These are phyloP conservation scores for Erpetoichthys calabaricus DNA, from an alignment of 2,797 vertebrate genomes.

Conservation along the genomic window DNA sequence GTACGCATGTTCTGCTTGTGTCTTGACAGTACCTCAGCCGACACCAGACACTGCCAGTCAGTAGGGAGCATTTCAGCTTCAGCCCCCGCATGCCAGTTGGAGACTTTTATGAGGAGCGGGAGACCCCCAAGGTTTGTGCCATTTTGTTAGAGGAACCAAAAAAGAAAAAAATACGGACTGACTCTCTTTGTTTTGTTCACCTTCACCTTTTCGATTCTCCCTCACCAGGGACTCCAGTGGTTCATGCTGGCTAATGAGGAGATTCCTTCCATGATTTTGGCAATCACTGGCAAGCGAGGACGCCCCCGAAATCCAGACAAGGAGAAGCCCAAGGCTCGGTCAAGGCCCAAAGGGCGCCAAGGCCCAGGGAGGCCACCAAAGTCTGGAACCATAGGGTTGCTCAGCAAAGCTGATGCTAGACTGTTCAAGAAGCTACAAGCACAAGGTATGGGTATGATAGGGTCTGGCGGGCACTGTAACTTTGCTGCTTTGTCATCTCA, in stretches of 20 bases:
- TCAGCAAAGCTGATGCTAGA: conserved; percentile 77
- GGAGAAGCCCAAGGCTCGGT: conserved; percentile 41
- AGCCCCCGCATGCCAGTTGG: conserved; percentile 93
- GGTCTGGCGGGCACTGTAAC: not conserved
- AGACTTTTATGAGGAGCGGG: conserved; percentile 86
- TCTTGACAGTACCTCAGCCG: conserved; percentile 70
- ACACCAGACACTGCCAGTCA: conserved; percentile 63
- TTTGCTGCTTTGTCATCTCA: not conserved
- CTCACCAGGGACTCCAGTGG: conserved; percentile 70
- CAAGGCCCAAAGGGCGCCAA: conserved; percentile 47
- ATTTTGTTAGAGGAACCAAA: not conserved
- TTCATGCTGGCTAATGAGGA: conserved; percentile 75
- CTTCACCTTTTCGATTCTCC: not conserved
- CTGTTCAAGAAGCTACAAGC: conserved; percentile 68
- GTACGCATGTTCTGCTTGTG: not conserved
- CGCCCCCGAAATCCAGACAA: conserved; percentile 85
- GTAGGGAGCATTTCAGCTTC: conserved; percentile 93
- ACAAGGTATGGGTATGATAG: conserved; percentile 53
- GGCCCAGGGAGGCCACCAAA: conserved; percentile 86
- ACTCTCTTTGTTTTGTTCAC: no score
- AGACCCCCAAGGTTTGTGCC: conserved; percentile 65
- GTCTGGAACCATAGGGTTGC: conserved; percentile 63
- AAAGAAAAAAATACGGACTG: no score
- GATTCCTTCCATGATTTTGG: conserved; percentile 88
- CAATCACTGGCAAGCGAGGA: conserved; percentile 86